Base-by-base conservation (phyloP, 2,797 vertebrate genomes). In the Lophotriccus pileatus region DNA sequence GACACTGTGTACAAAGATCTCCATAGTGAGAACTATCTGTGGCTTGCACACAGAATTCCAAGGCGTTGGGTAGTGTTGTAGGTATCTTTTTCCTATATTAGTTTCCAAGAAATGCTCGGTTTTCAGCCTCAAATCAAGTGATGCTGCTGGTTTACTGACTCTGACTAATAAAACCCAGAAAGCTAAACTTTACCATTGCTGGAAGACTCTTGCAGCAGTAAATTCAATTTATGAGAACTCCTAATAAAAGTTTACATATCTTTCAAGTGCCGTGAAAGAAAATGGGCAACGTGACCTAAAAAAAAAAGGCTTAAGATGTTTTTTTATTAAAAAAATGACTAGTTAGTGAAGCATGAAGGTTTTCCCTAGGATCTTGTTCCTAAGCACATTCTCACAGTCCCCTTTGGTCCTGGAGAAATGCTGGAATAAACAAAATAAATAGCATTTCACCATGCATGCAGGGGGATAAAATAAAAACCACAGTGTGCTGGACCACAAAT, bases 21-120 rank as follows among this genome's bases (percentile, higher is more conserved):
- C 97, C 95, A 97, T 96, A 96, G 97, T 44, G 96, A 98, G 93
- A 94, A 87, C 30, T 97, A 90, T 97, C 97, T 96, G 96, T 93
- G 89, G 80, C 85, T 92, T 94, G 83, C 92, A 49, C 59, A 84
- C 2, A 28, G 95, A 96, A 95, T 94, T 87, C 87, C 86, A 90
- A 76, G 89, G 52, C 24, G 4, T 46, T 86, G 91, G 92, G 72
- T 64, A 75, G 95, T 90, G 80, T 59, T 87, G 75, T 93, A 94
- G 92, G 88, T 96, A 95, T 85, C 89, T 97, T 96, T 97, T 97
- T 96, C 94, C 95, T 96, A 73, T 46, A 46, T 79, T 91, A 12
- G 79, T 91, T 95, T 97, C 92, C 95, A 97, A 88, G 44, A 90
- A 97, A 93, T 3, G 15, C 62, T 93, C 0, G 3, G 37, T 87